A percentile compares a stretch with the other conserved stretches of the same genome.
Evolutionary conservation across 2,113 vertebrate genomes (phyloP).

Genomic region (Clarias batrachus): DNA sequence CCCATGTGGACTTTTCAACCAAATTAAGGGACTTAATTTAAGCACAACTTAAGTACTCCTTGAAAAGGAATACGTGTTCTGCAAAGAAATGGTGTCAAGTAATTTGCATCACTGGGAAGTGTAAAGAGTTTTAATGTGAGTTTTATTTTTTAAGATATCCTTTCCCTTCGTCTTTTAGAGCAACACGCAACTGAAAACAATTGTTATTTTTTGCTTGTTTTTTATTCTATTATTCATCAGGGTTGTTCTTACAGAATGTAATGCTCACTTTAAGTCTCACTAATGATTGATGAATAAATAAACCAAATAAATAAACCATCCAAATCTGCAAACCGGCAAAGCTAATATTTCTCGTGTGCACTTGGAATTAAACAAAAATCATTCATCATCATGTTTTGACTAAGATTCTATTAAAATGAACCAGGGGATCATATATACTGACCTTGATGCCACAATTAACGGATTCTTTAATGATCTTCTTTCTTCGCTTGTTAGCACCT

Average conservation of each 20-base stretch:
- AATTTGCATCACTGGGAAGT: not conserved
- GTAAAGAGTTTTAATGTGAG: too few relatives aligned
- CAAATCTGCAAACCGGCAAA: not conserved
- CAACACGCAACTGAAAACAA: not conserved
- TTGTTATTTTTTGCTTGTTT: not conserved
- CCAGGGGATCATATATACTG: slow-evolving; percentile 25
- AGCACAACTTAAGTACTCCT: not conserved
- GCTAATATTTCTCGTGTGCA: not conserved
- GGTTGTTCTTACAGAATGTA: too few relatives aligned
- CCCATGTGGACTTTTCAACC: not conserved
- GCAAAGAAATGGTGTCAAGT: not conserved
- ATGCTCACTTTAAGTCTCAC: not conserved
- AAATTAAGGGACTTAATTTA: not conserved
- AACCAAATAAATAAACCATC: not conserved
- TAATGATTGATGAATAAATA: not conserved
- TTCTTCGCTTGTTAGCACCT: slow-evolving; percentile 77
- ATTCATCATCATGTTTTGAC: not conserved
- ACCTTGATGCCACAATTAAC: slow-evolving; percentile 79
- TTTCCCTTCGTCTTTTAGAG: not conserved
- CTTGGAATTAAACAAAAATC: not conserved
- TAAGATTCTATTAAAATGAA: not conserved
- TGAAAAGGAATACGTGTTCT: not conserved
- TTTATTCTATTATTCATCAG: not conserved
- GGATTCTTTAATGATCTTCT: slow-evolving; percentile 80
- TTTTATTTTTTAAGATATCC: not conserved